Evolutionary conservation across 2,797 vertebrate genomes (phyloP).

Genomic region (Aselliscus stoliczkanus): DNA sequence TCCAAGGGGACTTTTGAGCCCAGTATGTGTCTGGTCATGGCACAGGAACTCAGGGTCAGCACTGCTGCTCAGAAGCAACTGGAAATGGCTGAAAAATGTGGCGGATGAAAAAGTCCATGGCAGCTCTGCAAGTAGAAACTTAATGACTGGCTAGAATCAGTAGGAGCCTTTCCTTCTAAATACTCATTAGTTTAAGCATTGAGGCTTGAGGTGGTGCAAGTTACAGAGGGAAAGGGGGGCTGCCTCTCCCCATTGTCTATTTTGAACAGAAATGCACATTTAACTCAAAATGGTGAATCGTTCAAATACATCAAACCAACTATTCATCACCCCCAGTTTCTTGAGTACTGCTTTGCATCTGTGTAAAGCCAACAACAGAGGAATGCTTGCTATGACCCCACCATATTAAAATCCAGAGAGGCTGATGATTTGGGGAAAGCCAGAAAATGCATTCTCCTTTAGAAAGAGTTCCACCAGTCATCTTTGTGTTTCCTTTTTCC

Average conservation of each 20-base stretch:
- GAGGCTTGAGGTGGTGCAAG: conserved; percentile 59
- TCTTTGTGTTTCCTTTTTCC: conserved; percentile 24
- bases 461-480: conserved; percentile 38
- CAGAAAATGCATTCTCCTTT: neutral
- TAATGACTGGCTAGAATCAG: conserved; percentile 61
- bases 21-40: conserved; percentile 1
- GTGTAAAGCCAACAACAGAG: conserved; percentile 59
- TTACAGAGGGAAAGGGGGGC: conserved; percentile 36
- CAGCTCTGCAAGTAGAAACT: conserved; percentile 53
- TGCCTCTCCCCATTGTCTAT: conserved; percentile 56
- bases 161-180: conserved; percentile 64
- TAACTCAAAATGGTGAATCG: conserved; percentile 71
- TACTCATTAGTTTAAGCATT: conserved; percentile 60
- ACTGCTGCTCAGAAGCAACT: conserved; percentile 48
- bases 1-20: conserved; percentile 30
- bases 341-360: conserved; percentile 49
- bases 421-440: conserved; percentile 20
- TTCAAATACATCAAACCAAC: conserved; percentile 67
- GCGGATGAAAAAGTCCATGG: conserved; percentile 47
- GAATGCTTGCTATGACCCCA: conserved; percentile 58
- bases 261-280: conserved; percentile 72
- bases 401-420: conserved; percentile 56
- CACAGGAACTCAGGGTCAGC: conserved; percentile 35
- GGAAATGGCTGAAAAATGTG: conserved; percentile 53
- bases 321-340: conserved; percentile 61